Conservation (phyloP, 2,797 vertebrate genomes). For the Pangasius mekongensis region DNA sequence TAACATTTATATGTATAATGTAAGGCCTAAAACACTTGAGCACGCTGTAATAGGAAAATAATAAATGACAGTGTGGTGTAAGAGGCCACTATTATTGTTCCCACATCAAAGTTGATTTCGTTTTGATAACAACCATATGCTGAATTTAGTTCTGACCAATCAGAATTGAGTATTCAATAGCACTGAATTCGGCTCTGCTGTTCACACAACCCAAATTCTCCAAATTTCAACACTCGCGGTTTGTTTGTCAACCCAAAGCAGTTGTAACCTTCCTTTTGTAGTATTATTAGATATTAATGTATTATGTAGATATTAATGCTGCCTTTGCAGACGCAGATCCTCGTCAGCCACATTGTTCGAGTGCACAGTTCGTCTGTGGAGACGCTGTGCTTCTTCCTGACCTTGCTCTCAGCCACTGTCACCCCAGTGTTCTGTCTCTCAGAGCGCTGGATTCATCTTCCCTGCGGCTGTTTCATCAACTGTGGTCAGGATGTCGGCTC, state of each 20-base stretch:
- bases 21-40: background rate
- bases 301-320: background rate
- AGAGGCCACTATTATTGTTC: background rate
- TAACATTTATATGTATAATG: background rate
- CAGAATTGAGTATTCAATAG: background rate
- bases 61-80: background rate
- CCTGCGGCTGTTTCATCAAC: slow-evolving; percentile 96
- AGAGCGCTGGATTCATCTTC: slow-evolving; percentile 91
- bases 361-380: slow-evolving; percentile 83
- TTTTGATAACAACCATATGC: background rate
- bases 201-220: background rate
- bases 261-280: background rate
- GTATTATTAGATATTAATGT: no score
- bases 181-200: background rate
- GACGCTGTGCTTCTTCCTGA: slow-evolving; percentile 89
- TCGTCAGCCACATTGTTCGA: slow-evolving; percentile 80
- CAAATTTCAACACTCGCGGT: background rate
- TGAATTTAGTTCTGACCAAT: background rate
- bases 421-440: slow-evolving; percentile 94
- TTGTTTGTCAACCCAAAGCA: background rate
- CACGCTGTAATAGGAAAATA: background rate
- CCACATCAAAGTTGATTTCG: background rate
- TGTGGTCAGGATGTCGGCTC: slow-evolving; percentile 77
- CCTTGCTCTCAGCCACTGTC: slow-evolving; percentile 83
- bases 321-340: slow-evolving; percentile 84